Evolutionary conservation across 2,113 vertebrate species (phyloP).

Genomic region (Seriola rivoliana): DNA sequence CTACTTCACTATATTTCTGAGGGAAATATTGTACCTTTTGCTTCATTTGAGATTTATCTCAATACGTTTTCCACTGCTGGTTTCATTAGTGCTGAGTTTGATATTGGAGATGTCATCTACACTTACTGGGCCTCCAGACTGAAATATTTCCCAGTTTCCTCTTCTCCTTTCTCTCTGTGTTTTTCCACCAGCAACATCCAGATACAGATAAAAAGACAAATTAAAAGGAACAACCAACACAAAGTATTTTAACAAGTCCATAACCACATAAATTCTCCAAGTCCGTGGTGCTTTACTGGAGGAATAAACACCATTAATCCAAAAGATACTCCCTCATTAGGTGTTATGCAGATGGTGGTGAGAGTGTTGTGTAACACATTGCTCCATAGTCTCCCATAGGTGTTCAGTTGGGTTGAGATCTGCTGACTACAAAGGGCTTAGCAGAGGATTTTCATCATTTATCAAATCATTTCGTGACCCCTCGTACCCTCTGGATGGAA

Average conservation of each 20-base stretch:
- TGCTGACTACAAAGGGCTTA: slow-evolving; percentile 4
- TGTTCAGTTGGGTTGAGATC: background rate
- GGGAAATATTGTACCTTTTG: background rate
- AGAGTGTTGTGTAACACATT: background rate
- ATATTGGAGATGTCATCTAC: background rate
- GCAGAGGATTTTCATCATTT: background rate
- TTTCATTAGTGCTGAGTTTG: background rate
- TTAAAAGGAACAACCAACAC: background rate
- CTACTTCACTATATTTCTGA: background rate
- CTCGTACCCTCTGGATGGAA: background rate
- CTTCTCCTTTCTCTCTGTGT: background rate
- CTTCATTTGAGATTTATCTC: background rate
- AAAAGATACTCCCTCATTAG: background rate
- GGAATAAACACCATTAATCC: background rate
- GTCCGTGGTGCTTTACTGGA: background rate
- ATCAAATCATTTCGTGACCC: background rate
- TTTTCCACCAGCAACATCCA: slow-evolving; percentile 4
- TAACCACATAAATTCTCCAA: background rate
- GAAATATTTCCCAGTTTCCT: background rate
- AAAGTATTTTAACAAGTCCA: background rate
- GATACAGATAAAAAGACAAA: background rate
- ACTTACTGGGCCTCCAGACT: background rate
- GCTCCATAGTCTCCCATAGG: background rate
- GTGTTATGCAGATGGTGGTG: background rate
- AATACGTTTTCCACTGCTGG: background rate